phyloP scores from a whole-genome alignment of 2,888 invertebrate species.

The Drosophila pullipes region DNA sequence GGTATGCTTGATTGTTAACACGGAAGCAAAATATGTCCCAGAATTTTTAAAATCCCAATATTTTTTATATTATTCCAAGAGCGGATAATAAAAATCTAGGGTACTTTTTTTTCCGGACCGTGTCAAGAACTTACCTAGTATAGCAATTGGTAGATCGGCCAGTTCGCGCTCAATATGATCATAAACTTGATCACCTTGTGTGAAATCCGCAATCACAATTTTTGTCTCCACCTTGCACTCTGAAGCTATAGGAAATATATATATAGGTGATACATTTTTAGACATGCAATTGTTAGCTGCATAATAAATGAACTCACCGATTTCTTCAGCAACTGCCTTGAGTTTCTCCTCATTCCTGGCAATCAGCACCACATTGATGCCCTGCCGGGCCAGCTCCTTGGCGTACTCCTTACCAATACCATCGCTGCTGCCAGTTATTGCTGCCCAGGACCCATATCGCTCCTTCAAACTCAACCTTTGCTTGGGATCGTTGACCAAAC shows the following conservation, averaged over 20 bases:
- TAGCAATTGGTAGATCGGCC: constrained; percentile 90
- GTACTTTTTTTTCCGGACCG: background rate
- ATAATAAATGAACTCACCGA: constrained; percentile 86
- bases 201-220: constrained; percentile 91
- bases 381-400: constrained; percentile 90
- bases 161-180: constrained; percentile 89
- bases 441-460: constrained; percentile 94
- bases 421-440: constrained; percentile 95
- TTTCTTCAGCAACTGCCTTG: constrained; percentile 89
- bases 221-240: constrained; percentile 89
- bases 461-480: constrained; percentile 87
- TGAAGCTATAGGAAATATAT: constrained; percentile 81
- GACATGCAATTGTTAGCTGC: background rate
- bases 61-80: background rate
- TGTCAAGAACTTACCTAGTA: constrained; percentile 89
- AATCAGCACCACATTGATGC: constrained; percentile 92
- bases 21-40: background rate
- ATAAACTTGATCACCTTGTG: constrained; percentile 89
- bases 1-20: background rate
- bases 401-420: constrained; percentile 96
- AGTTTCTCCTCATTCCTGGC: constrained; percentile 91
- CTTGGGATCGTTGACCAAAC: constrained; percentile 86
- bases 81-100: background rate
- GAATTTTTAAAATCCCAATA: background rate
- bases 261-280: background rate